Evolutionary conservation across 2,113 vertebrate species (phyloP).

Genomic region (Pholis gunnellus): DNA sequence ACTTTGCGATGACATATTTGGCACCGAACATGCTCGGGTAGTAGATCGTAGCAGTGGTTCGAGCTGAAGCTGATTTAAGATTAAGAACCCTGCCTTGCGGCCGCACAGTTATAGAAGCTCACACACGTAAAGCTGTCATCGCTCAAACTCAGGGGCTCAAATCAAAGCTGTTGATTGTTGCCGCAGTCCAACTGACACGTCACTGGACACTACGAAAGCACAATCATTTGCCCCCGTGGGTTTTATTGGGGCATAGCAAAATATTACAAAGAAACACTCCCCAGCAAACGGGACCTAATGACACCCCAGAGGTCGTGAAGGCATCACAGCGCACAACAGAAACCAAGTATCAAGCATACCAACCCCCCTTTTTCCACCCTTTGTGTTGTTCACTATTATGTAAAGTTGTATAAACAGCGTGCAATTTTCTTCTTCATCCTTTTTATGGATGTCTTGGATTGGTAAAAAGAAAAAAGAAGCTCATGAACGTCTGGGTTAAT

Average conservation of each 20-base stretch:
- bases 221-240: conserved; percentile 16
- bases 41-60: not conserved
- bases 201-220: conserved; percentile 6
- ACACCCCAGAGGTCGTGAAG: conserved; percentile 19
- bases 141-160: not conserved
- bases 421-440: not conserved
- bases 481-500: not conserved
- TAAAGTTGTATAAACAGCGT: not conserved
- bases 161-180: conserved; percentile 37
- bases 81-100: not conserved
- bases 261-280: conserved; percentile 11
- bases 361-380: not conserved
- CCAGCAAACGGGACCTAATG: conserved; percentile 27
- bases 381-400: not conserved
- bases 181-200: conserved; percentile 13
- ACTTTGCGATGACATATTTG: conserved; percentile 9
- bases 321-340: not conserved
- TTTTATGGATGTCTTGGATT: not conserved
- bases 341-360: not conserved
- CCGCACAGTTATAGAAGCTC: not conserved
- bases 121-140: conserved; percentile 8
- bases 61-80: not conserved
- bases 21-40: not conserved
- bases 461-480: not conserved
- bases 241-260: conserved; percentile 22